Evolutionary conservation across 2,797 vertebrate species (phyloP), one percentile per base, ranked within the genome.

Genomic region (Lepidocolaptes lacrymiger): DNA sequence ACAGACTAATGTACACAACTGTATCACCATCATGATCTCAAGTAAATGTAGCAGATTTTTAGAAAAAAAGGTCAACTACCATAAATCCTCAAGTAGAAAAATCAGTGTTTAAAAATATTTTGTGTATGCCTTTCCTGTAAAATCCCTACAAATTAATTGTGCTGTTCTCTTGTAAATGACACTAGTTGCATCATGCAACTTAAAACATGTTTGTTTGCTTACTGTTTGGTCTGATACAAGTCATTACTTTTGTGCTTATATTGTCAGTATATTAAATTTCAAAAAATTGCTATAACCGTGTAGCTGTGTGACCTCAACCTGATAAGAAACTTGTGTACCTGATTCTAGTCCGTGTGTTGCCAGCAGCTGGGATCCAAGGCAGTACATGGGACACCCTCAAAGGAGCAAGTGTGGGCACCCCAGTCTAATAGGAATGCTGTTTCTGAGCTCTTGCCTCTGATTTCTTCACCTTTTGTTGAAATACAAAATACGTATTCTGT

Each of bases 71-170:
- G 36, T 77, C 56, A 88, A 30, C 67, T 75, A 61, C 24, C 36
- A 5, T 86, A 56, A 88, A 76, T 93, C 68, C 23, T 92, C 27
- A 78, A 94, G 69, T 27, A 85, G 72, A 86, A 96, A 92, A 95
- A 93, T 89, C 91, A 96, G 81, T 83, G 49, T 95, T 97, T 96
- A 34, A 93, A 92, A 89, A 9, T 78, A 48, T 68, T 71, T 24
- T 79, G 73, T 86, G 46, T 82, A 32, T 66, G 51, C 27, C 4
- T 2, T 91, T 88, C 52, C 51, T 91, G 26, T 94, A 81, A 74
- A 79, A 85, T 36, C 32, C 52, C 11, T 32, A 6, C 2, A 7
- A 68, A 32, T 71, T 41, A 77, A 44, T 62, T 85, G 49, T 78
- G 27, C 67, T 34, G 10, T 39, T 92, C 37, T 75, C 39, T 48